A percentile compares a stretch with the other conserved stretches of the same genome.
These are phyloP conservation scores for Erebia aethiops DNA, from an alignment of 2,888 invertebrate genomes.

Conservation along the genomic window DNA sequence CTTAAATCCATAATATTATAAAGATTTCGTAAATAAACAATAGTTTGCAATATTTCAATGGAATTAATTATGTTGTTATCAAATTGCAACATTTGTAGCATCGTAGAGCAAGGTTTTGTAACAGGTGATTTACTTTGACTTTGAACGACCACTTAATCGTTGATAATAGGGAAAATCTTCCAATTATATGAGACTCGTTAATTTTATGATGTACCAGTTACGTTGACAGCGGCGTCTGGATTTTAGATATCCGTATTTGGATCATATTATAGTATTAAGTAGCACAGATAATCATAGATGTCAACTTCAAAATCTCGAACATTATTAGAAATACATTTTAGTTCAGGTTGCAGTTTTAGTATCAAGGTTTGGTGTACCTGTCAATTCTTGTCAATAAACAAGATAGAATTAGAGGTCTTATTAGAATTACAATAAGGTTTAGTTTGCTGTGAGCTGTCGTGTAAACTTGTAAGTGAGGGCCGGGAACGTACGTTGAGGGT, in stretches of 20 bases:
- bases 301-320: neutral
- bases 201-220: neutral
- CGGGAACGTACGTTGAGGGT: too few species aligned
- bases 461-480: neutral
- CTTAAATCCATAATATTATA: too few species aligned
- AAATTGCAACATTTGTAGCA: neutral
- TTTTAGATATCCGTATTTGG: neutral
- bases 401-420: neutral
- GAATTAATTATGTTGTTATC: too few species aligned
- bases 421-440: neutral
- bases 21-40: conserved; percentile 34
- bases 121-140: neutral
- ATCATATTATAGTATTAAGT: neutral
- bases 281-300: neutral
- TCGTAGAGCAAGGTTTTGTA: neutral
- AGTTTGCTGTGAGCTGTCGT: neutral
- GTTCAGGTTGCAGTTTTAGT: neutral
- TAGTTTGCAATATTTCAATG: conserved; percentile 27
- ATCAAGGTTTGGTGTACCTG: neutral
- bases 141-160: conserved; percentile 8
- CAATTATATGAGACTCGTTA: neutral
- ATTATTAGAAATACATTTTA: neutral
- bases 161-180: neutral
- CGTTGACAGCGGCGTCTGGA: neutral
- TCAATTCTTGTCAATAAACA: conserved; percentile 11